Percentiles rank a stretch among this genome's conserved stretches.
Evolutionary conservation across 2,113 vertebrate species (phyloP).

Genomic region (Sapajus apella): DNA sequence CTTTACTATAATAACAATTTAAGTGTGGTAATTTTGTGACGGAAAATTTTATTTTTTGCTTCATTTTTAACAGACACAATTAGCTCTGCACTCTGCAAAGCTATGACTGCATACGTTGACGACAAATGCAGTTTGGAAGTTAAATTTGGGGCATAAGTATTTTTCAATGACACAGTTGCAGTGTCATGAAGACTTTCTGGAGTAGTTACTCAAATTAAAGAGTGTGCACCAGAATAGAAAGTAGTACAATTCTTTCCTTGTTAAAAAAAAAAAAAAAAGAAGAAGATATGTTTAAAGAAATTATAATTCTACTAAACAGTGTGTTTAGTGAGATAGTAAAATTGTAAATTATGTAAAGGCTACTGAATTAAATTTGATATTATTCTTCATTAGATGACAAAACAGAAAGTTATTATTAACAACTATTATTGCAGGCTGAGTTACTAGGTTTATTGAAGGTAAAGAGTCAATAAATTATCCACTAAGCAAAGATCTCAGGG

Average conservation of each 20-base stretch:
- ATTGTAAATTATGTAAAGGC: background rate
- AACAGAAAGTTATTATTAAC: slow-evolving; percentile 11
- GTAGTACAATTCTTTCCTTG: background rate
- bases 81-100: background rate
- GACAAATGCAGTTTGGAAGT: background rate
- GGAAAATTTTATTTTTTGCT: background rate
- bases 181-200: background rate
- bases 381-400: background rate
- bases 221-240: background rate
- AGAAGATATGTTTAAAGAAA: background rate
- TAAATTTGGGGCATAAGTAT: background rate
- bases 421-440: background rate
- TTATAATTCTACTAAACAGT: background rate
- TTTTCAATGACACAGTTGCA: background rate
- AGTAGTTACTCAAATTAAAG: background rate
- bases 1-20: background rate
- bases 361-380: background rate
- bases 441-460: background rate
- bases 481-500: background rate
- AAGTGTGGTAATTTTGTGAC: background rate
- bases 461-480: background rate
- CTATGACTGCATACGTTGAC: background rate
- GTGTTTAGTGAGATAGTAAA: background rate
- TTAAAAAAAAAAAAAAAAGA: background rate
- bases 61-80: background rate